phyloP scores from a whole-genome alignment of 2,888 invertebrate species.

The Drosophila pegasa region DNA sequence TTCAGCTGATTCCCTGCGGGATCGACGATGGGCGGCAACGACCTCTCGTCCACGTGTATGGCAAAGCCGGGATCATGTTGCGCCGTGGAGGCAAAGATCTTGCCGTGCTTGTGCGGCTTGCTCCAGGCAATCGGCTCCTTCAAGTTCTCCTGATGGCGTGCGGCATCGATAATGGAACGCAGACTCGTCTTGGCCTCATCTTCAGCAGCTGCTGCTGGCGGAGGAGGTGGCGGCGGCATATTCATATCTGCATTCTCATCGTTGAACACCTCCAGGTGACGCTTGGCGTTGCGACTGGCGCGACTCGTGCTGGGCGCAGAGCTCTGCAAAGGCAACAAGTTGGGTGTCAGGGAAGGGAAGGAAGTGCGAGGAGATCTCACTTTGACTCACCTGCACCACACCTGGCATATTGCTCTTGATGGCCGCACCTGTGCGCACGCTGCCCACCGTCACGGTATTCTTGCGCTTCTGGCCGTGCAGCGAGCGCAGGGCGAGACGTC shows the following conservation, averaged over 20 bases:
- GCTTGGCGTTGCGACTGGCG: slow-evolving; percentile 44
- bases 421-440: slow-evolving; percentile 85
- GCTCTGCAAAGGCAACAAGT: slow-evolving; percentile 29
- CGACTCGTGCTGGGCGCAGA: slow-evolving; percentile 56
- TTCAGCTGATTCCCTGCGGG: slow-evolving; percentile 59
- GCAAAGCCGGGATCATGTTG: slow-evolving; percentile 74
- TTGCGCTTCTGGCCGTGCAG: slow-evolving; percentile 88
- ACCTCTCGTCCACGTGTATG: slow-evolving; percentile 81
- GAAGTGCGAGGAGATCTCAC: not conserved
- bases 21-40: slow-evolving; percentile 50
- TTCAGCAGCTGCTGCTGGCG: slow-evolving; percentile 5
- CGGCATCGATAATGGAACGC: slow-evolving; percentile 86
- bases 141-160: slow-evolving; percentile 89
- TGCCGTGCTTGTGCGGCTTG: slow-evolving; percentile 75
- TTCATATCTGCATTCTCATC: slow-evolving; percentile 80
- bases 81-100: slow-evolving; percentile 61
- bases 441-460: slow-evolving; percentile 86
- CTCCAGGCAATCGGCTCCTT: slow-evolving; percentile 90
- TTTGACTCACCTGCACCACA: slow-evolving; percentile 70
- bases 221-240: slow-evolving; percentile 53
- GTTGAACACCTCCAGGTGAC: slow-evolving; percentile 70
- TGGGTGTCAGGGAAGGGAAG: not conserved
- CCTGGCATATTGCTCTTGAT: slow-evolving; percentile 81
- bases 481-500: slow-evolving; percentile 91
- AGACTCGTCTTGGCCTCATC: slow-evolving; percentile 67